Base-by-base conservation (phyloP, 2,888 invertebrate species). In the Petrophora chlorosata region DNA sequence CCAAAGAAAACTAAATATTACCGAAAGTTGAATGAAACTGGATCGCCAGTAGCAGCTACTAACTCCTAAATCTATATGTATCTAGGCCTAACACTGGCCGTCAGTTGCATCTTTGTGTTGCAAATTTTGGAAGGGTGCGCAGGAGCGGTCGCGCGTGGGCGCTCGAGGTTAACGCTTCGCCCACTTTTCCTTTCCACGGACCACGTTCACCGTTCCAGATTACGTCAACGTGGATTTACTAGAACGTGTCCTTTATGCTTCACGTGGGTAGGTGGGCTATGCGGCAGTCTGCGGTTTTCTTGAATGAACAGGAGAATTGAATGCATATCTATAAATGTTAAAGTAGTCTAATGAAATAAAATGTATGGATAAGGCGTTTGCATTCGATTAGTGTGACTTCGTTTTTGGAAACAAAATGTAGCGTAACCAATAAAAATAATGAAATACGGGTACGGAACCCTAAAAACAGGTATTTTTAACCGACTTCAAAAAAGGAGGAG, bases 101-200 rank as follows among this genome's bases (percentile, higher is more conserved):
- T 28, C 42, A 23, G 59, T 56, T 59, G 32, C 52, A 47, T 58
- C 53, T 53, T 46, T 53, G 53, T 54, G 53, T 61, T 54, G 47
- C 58, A 56, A 61, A 59, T 62, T 61, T 69, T 67, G 68, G 67
- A 65, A 72, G 65, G 68, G 64, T 65, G 56, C 63, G 65, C 47
- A 67, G 67, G 64, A 70, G 70, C 58, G 62, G 59, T 67, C 59
- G 44, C 53, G 81, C 83, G 88, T 88, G 65, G 88, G 89, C 76
- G 79, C 70, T 70, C 87, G 84, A 87, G 87, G 86, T 76, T 82
- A 71, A 12, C 5, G 22, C 66, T 67, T 77, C 86, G 88, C 87
- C 87, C 86, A 89, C 89, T 88, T 87, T 87, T 89, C 86, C 88
- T 89, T 86, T 88, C 88, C 66, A 76, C 73, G 68, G 77, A 19